Base-by-base conservation (phyloP, 2,888 invertebrate genomes). In the Phrixothrix hirtus region DNA sequence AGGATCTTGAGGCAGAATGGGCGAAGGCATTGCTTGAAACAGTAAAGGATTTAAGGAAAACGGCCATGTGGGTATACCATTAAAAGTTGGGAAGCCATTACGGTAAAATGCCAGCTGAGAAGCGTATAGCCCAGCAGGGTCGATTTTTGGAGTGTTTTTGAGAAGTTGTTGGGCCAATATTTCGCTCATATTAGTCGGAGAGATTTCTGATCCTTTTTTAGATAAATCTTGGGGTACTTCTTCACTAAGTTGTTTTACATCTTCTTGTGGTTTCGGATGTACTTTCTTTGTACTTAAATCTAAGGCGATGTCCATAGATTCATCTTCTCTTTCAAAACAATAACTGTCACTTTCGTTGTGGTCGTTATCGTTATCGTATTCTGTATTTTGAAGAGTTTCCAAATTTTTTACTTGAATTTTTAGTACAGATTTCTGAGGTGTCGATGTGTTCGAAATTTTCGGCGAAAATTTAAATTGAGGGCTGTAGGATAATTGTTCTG, bases 221-320 rank as follows among this genome's bases (percentile, higher is more conserved):
- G 75, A 72, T 27, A 76, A 65, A 63, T 78, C 78, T 62, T 83
- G 78, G 1, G 81, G 78, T 35, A 61, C 60, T n/a, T 72, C 58
- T 56, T 72, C 66, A 45, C 43, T 64, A 50, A 3, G 57, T 47
- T 42, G 52, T 61, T 58, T 66, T 62, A 17, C 55, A 2, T 43
- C 44, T 13, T 61, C 64, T 50, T 67, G 67, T 1, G 63, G 58
- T 5, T 67, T 63, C 1, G 66, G 65, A n/a, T 64, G 64, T 5
- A 53, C 36, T 60, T 71, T 84, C 75, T 91, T 92, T 69, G 89
- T 89, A 70, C 91, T 91, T 57, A 93, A 81, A 76, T 93, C 92
- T 34, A 92, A 78, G 2, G 88, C 91, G 14, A 81, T 55, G 59
- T 74, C 72, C 54, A 74, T 67, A 0, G 74, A 71, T 56, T 72